phyloP scores from a whole-genome alignment of 2,888 invertebrate species.

The Octonoba sinensis region DNA sequence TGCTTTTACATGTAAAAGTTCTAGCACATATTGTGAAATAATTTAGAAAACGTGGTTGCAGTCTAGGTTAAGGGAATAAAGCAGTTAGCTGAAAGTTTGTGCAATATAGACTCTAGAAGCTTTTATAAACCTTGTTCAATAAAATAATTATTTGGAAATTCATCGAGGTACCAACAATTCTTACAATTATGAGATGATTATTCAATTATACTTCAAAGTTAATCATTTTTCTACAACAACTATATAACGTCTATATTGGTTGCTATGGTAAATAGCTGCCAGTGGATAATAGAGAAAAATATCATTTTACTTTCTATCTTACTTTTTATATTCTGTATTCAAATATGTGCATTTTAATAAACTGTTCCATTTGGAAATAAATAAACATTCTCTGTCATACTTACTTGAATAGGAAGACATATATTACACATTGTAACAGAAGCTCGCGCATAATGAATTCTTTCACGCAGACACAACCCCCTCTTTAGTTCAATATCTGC shows the following conservation, averaged over 20 bases:
- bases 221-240: conserved; percentile 23
- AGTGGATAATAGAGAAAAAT: conserved; percentile 51
- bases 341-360: conserved; percentile 11
- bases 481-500: too few relatives aligned
- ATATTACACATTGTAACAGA: conserved; percentile 43
- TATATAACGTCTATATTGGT: conserved; percentile 27
- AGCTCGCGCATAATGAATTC: conserved; percentile 41
- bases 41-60: too few relatives aligned
- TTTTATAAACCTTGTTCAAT: too few relatives aligned
- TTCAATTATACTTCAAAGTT: neutral
- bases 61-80: too few relatives aligned
- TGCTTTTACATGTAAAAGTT: too few relatives aligned
- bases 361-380: conserved; percentile 1
- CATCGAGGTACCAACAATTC: too few relatives aligned
- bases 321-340: conserved; percentile 16
- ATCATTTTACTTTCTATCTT: conserved; percentile 16
- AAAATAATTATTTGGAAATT: too few relatives aligned
- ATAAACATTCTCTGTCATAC: conserved; percentile 8
- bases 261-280: conserved; percentile 60
- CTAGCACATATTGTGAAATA: too few relatives aligned
- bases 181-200: too few relatives aligned
- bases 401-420: conserved; percentile 46
- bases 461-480: too few relatives aligned
- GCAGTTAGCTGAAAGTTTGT: too few relatives aligned
- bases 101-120: too few relatives aligned